phyloP scores from a whole-genome alignment of 2,888 invertebrate species.

The Prosopocoilus inquinatus region DNA sequence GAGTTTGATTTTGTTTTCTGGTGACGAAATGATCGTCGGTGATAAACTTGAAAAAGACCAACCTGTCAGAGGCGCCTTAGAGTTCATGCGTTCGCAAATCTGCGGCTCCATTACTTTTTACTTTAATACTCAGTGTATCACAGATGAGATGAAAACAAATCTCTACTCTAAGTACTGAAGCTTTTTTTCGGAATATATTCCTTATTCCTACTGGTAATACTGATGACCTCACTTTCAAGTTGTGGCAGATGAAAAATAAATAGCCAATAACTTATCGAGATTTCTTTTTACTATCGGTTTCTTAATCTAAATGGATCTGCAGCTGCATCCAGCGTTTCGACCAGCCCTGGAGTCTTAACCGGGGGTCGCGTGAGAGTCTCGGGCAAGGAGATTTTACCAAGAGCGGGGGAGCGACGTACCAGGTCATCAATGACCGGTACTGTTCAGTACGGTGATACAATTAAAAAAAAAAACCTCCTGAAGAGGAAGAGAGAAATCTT shows the following conservation, averaged over 20 bases:
- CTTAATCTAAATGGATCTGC: slow-evolving; percentile 7
- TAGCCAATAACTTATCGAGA: no score
- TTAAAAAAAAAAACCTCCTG: neutral
- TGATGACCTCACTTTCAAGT: no score
- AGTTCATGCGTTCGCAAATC: slow-evolving; percentile 16
- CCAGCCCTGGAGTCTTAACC: slow-evolving; percentile 58
- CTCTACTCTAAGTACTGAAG: no score
- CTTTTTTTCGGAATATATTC: no score
- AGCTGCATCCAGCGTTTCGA: slow-evolving; percentile 42
- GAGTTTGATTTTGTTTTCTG: no score
- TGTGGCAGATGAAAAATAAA: no score
- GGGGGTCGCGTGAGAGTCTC: slow-evolving; percentile 57
- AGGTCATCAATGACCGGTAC: slow-evolving; percentile 57
- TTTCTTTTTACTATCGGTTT: neutral
- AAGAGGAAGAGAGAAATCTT: no score
- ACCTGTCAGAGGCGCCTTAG: slow-evolving; percentile 21
- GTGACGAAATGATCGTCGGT: no score
- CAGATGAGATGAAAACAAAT: neutral
- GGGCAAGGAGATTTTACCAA: slow-evolving; percentile 56
- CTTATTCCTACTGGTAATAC: no score
- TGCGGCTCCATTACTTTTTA: slow-evolving; percentile 22
- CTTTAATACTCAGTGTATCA: slow-evolving; percentile 4
- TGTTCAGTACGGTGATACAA: slow-evolving; percentile 1
- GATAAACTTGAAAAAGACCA: slow-evolving; percentile 45
- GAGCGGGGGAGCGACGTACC: slow-evolving; percentile 55